Percentiles rank a stretch among this genome's conserved stretches.
Evolutionary conservation across 2,113 vertebrate genomes (phyloP).

Genomic region (Orcinus orca): DNA sequence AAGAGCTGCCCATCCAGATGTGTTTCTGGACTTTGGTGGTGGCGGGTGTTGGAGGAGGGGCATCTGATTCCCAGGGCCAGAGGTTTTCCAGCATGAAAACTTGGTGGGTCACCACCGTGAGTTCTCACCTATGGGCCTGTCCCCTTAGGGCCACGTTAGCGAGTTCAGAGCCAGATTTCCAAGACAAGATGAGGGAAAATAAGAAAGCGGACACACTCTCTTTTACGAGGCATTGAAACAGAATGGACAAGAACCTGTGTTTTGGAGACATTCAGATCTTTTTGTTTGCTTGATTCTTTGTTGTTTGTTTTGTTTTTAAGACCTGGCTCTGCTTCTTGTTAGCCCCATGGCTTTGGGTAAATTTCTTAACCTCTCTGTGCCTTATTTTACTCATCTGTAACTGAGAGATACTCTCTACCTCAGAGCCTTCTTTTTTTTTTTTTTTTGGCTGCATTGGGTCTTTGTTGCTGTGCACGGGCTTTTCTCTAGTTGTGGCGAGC

Average conservation of each 20-base stretch:
- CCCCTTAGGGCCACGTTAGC: accelerated
- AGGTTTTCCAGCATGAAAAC: neutral
- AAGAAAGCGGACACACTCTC: neutral
- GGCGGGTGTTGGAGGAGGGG: neutral
- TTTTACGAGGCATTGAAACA: neutral
- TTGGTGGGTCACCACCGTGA: neutral
- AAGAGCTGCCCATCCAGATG: accelerated
- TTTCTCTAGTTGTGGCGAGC: no score
- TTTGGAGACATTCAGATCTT: neutral
- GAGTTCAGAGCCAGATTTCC: neutral
- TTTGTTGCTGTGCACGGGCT: no score
- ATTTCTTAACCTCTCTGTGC: constrained; percentile 29
- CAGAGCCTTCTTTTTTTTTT: neutral
- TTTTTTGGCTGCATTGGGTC: no score
- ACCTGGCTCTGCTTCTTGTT: neutral
- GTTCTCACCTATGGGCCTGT: neutral
- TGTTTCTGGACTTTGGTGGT: neutral
- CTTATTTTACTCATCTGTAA: constrained; percentile 8
- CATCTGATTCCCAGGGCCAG: neutral
- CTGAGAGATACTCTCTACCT: neutral
- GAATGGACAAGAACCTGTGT: neutral
- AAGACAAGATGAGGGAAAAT: neutral
- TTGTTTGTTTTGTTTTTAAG: constrained; percentile 3
- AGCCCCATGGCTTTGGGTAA: neutral
- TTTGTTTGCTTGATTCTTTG: neutral